Conservation (phyloP, 37 sponge, comb jelly and placozoan genomes). For the Lycopodina hypogea region DNA sequence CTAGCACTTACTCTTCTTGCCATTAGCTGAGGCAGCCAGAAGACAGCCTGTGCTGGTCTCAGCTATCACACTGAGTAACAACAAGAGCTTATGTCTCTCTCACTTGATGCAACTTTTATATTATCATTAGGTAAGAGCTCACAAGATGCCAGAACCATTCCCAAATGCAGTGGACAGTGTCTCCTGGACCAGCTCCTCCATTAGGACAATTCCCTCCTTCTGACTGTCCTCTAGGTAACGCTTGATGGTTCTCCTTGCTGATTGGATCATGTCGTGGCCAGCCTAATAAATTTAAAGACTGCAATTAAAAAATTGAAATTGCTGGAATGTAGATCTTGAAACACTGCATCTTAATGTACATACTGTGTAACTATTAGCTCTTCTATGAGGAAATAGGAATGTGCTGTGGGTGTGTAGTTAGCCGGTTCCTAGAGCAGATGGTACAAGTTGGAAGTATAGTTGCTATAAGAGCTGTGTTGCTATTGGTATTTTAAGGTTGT, state of each 20-base stretch:
- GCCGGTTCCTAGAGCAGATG: no score
- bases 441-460: no score
- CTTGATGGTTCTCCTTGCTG: slow-evolving; percentile 28
- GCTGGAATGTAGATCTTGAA: no score
- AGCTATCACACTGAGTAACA: slow-evolving; percentile 19
- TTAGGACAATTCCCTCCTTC: slow-evolving; percentile 12
- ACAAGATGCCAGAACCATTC: slow-evolving; percentile 81
- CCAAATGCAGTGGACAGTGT: slow-evolving; percentile 51
- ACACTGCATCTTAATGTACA: no score
- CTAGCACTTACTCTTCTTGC: slow-evolving; percentile 43
- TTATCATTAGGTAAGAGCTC: slow-evolving; percentile 1
- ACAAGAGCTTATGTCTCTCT: neutral
- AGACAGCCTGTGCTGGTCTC: slow-evolving; percentile 70
- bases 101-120: neutral
- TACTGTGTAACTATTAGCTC: no score
- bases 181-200: slow-evolving; percentile 38
- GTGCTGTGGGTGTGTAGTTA: no score
- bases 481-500: no score
- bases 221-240: slow-evolving; percentile 18
- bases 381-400: no score
- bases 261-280: slow-evolving; percentile 22
- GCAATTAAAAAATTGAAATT: no score
- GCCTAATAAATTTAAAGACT: no score
- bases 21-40: slow-evolving; percentile 63
- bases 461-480: no score